Base-by-base conservation (phyloP, 2,113 vertebrate genomes). In the Macheiramphus alcinus region DNA sequence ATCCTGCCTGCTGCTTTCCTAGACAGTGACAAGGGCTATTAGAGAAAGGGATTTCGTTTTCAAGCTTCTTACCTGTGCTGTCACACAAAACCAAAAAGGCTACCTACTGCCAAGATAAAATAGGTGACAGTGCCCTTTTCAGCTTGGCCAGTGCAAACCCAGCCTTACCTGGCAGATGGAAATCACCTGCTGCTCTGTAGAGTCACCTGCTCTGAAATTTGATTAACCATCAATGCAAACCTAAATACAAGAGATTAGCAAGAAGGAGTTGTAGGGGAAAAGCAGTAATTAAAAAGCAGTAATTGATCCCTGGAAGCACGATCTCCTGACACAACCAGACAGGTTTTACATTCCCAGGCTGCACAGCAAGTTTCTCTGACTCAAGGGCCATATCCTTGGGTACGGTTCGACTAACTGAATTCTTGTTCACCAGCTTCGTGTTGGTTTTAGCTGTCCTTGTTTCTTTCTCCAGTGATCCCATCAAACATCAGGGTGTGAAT, bases 281-380 rank as follows among this genome's bases (percentile, higher is more conserved):
- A 95, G 81, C 71, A 63, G 86, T 94, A 92, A 95, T 94, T 96
- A 95, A 95, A 83, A 92, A 86, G 91, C 79, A 83, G 81, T 94
- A 87, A 96, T 92, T 95, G 92, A 92, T 95, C 93, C 94, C 94
- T 97, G 81, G 90, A 95, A 97, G 88, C 79, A 82, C 68, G 67
- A 38, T 72, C 88, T 97, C 90, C 76, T 92, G 89, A 92, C 83
- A 92, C 59, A 96, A 75, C 36, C 93, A 82, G 83, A 25, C 56
- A 73, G 79, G 74, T 92, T 86, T 80, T 61, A 47, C 58, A 76
- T 56, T 95, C 88, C 65, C 94, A 96, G 80, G 84, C 82, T 88
- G 93, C 85, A 62, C 66, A 76, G 93, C 95, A 74, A 80, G 97
- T 56, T 92, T 75, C 86, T 91, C 91, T 93, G 82, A 74, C 86